Conservation (phyloP, 2,797 vertebrate species). For the Tragelaphus oryx region DNA sequence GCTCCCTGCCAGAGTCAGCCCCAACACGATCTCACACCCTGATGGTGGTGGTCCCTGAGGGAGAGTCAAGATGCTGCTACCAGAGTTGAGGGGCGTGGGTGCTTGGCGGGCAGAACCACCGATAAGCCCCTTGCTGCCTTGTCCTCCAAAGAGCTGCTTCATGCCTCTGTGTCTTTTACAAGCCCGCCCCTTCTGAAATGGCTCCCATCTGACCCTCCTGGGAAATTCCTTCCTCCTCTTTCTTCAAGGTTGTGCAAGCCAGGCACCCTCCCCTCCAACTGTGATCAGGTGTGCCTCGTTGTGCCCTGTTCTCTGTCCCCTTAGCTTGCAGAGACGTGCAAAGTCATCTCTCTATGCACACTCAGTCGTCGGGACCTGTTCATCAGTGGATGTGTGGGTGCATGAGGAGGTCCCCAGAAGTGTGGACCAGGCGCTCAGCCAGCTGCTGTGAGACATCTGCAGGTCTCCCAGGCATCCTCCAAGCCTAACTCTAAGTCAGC, state of each 20-base stretch:
- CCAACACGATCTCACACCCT: accelerated
- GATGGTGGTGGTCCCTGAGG: background rate
- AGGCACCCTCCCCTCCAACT: background rate
- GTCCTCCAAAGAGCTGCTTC: background rate
- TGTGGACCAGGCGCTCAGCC: background rate
- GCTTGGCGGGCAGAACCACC: too few species aligned
- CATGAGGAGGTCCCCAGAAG: background rate
- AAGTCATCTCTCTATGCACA: background rate
- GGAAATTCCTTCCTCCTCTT: background rate
- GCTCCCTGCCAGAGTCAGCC: background rate
- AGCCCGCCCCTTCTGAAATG: background rate
- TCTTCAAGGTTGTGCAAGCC: background rate
- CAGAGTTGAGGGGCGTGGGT: accelerated
- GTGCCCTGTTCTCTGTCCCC: background rate
- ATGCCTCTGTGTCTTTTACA: background rate
- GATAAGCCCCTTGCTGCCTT: accelerated
- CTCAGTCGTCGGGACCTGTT: accelerated
- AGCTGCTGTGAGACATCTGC: accelerated
- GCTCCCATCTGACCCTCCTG: background rate
- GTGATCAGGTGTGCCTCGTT: background rate
- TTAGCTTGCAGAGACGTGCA: background rate
- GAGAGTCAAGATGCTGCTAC: background rate
- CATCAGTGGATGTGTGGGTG: accelerated
- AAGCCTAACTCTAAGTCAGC: background rate
- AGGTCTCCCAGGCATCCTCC: background rate